Evolutionary conservation across 2,888 invertebrate genomes (phyloP), one percentile per base, ranked within the genome.

Genomic region (Exephanes ischioxanthus): DNA sequence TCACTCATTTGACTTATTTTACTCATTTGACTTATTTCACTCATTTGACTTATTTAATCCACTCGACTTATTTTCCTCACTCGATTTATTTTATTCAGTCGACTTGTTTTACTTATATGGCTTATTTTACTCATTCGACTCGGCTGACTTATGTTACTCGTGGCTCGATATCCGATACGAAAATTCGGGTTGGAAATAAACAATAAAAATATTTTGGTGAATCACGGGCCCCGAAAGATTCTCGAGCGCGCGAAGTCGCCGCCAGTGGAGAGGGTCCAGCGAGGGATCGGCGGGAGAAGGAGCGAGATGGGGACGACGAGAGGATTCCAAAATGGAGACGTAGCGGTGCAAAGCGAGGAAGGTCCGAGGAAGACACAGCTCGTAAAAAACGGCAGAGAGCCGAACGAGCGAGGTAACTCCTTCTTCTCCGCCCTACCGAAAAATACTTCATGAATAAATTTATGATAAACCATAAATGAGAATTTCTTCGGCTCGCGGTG

Each of bases 381-480:
- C 85, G 85, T 85, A 85, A 85, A 85, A 85, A 85, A 51, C 66
- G 51, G 41, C 48, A 6, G 19, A 51, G 79, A 37, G 53, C 70
- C 51, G 73, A 72, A 72, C 70, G 80, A 78, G 77, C 70, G 68
- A 82, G 83, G 75, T 71, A 85, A 85, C 75, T 63, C 68, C 75
- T 37, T 72, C 77, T 67, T 83, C 76, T 80, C 77, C 83, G 83
- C 80, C 85, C 85, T 82, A 48, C 71, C 72, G 55, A 80, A 83
- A 80, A 30, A 73, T 75, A 87, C 86, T 86, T 88, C 85, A 88
- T 88, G 88, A 88, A 88, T 88, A 88, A 87, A 88, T 88, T 87
- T 88, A 87, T 88, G 88, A 88, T 88, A 88, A 88, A 88, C 84
- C 87, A 88, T 87, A 88, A 88, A 87, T 87, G 88, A 88, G 88